Percentiles rank a stretch among this genome's conserved stretches.
phyloP scores from a whole-genome alignment of 2,797 vertebrate species.

The Danio jaintianensis region DNA sequence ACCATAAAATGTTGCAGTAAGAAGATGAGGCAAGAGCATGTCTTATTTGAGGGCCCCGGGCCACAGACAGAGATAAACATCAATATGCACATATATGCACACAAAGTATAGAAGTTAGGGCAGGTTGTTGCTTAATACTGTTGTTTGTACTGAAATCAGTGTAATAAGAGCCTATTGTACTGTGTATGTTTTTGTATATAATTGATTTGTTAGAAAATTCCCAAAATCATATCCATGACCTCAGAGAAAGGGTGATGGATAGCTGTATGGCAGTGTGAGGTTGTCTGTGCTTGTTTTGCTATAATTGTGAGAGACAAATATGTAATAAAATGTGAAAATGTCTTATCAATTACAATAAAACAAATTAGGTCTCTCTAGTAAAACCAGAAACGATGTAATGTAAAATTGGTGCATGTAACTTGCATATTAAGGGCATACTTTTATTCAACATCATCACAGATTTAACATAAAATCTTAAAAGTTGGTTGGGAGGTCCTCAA shows the following conservation, averaged over 20 bases:
- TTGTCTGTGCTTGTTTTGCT: background rate
- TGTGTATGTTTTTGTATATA: background rate
- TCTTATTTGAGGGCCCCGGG: constrained; percentile 42
- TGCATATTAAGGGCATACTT: too few species aligned
- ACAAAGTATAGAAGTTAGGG: constrained; percentile 7
- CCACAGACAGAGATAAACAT: constrained; percentile 50
- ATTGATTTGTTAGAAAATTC: background rate
- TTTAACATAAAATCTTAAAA: too few species aligned
- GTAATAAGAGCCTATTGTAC: constrained; percentile 6
- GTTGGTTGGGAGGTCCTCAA: too few species aligned
- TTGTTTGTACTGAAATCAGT: constrained; percentile 7
- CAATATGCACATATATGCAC: constrained; percentile 11
- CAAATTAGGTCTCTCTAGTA: background rate
- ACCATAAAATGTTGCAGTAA: constrained; percentile 40
- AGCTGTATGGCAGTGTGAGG: background rate
- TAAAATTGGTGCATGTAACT: background rate
- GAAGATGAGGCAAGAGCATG: constrained; percentile 46
- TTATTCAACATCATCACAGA: too few species aligned
- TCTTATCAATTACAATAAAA: background rate
- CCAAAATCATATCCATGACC: background rate
- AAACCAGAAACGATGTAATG: background rate
- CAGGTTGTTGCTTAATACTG: constrained; percentile 27
- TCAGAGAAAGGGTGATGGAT: background rate
- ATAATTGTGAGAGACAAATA: background rate
- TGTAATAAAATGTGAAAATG: background rate